Percentiles rank a stretch among this genome's conserved stretches.
Conservation (phyloP, 2,113 vertebrate species). For the Litocranius walleri region DNA sequence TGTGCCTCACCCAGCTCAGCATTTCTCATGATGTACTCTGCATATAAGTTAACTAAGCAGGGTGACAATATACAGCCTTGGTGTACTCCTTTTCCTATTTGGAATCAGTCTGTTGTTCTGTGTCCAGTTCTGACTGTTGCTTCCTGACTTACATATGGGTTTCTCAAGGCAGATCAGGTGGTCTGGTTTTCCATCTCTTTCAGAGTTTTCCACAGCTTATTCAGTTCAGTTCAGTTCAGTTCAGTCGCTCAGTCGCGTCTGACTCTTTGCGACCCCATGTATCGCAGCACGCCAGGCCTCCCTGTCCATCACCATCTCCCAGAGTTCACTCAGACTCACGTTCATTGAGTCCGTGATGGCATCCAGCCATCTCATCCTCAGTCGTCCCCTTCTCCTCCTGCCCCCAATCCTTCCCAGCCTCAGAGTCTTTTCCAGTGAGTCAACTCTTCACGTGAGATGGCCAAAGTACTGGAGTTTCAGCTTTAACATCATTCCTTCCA, state of each 20-base stretch:
- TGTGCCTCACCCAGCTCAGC: not conserved
- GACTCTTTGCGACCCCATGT: not conserved
- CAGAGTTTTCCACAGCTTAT: not conserved
- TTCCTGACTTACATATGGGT: not conserved
- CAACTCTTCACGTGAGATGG: too few relatives aligned
- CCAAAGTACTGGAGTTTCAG: too few relatives aligned
- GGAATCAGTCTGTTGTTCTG: not conserved
- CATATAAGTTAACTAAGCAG: not conserved
- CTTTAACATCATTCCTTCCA: too few relatives aligned
- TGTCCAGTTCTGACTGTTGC: not conserved
- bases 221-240: too few relatives aligned
- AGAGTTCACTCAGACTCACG: too few relatives aligned
- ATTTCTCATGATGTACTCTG: not conserved
- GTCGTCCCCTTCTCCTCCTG: too few relatives aligned
- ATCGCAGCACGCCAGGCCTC: not conserved
- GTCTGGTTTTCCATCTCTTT: not conserved
- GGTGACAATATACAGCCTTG: not conserved
- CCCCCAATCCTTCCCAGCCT: too few relatives aligned
- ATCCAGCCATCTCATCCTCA: too few relatives aligned
- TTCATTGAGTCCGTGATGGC: too few relatives aligned
- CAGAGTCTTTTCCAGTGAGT: too few relatives aligned
- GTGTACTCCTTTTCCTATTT: not conserved
- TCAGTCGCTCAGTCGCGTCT: accelerated
- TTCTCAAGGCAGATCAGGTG: not conserved
- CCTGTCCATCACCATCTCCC: not conserved